Evolutionary conservation across 1,140 invertebrate species (phyloP).

Genomic region (Hirudo medicinalis): DNA sequence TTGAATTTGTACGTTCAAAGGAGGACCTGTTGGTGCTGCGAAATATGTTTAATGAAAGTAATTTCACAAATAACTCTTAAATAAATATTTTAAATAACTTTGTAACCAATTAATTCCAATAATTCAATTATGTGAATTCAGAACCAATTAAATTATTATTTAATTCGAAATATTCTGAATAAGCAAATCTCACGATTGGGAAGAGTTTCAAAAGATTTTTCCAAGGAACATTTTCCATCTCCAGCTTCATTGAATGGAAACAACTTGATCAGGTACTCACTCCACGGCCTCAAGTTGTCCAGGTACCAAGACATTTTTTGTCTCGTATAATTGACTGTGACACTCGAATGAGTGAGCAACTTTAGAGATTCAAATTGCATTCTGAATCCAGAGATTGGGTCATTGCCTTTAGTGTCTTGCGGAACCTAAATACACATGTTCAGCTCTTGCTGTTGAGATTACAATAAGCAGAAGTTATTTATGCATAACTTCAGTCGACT

Average conservation of each 20-base stretch:
- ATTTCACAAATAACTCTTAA: neutral
- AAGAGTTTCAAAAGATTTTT: neutral
- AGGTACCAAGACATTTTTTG: neutral
- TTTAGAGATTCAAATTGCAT: too few species aligned
- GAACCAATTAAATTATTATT: neutral
- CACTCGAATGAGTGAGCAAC: too few species aligned
- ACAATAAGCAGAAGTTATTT: neutral
- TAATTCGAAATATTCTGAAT: neutral
- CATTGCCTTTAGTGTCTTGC: too few species aligned
- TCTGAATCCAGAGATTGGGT: too few species aligned
- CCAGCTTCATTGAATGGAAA: neutral
- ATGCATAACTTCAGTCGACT: neutral
- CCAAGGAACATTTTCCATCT: too few species aligned
- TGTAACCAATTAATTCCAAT: neutral
- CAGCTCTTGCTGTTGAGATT: neutral
- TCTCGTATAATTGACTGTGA: neutral
- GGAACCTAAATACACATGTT: neutral
- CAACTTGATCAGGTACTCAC: neutral
- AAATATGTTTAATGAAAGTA: neutral
- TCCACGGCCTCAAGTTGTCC: neutral
- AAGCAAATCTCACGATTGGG: neutral
- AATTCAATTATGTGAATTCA: too few species aligned
- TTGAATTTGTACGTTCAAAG: neutral
- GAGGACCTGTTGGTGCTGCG: conserved; percentile 5
- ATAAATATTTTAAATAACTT: too few species aligned